Evolutionary conservation across 2,888 invertebrate species (phyloP).

Genomic region (Nomada ferruginata): DNA sequence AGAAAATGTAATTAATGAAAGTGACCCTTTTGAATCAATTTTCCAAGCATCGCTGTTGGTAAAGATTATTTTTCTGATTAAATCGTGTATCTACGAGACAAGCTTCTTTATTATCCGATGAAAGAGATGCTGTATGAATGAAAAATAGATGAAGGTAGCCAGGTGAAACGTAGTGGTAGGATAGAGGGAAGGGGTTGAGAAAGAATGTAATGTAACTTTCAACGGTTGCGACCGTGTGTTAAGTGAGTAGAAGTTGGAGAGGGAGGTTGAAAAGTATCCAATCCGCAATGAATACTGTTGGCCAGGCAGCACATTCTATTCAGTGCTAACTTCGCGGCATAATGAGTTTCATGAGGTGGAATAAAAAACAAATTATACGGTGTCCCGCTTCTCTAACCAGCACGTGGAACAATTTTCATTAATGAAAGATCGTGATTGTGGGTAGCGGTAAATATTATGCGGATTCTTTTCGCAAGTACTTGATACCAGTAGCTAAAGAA

Average conservation of each 20-base stretch:
- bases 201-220: slow-evolving; percentile 17
- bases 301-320: slow-evolving; percentile 11
- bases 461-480: not conserved
- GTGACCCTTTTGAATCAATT: not conserved
- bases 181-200: not conserved
- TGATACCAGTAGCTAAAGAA: not conserved
- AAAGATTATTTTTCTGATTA: not conserved
- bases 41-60: no score
- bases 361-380: slow-evolving; percentile 31
- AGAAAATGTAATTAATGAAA: not conserved
- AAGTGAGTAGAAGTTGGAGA: slow-evolving; percentile 27
- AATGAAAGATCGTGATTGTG: slow-evolving; percentile 28
- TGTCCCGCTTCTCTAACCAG: slow-evolving; percentile 14
- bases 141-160: not conserved
- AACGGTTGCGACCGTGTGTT: slow-evolving; percentile 1
- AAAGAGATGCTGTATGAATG: slow-evolving; percentile 2
- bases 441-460: slow-evolving; percentile 19
- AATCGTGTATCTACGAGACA: not conserved
- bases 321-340: slow-evolving; percentile 13
- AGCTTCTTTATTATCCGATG: not conserved
- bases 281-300: slow-evolving; percentile 24
- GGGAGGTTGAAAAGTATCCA: slow-evolving; percentile 38
- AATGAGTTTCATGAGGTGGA: slow-evolving; percentile 34
- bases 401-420: slow-evolving; percentile 4
- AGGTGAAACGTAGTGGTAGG: not conserved